Conservation (phyloP, 2,888 invertebrate genomes). For the Ctena decussata region DNA sequence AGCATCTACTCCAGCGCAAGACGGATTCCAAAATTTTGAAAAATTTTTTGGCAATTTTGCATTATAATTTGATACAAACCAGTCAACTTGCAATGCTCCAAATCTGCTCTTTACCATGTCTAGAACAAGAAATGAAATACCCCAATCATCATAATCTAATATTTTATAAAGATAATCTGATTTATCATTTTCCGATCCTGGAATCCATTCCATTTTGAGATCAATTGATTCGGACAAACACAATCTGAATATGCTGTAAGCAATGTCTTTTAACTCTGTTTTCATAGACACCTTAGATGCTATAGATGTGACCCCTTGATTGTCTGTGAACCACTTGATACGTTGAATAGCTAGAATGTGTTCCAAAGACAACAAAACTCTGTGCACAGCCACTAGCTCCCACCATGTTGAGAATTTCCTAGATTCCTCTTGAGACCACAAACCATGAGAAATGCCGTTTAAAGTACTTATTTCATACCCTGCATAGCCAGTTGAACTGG, state of each 20-base stretch:
- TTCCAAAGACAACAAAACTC: conserved; percentile 25
- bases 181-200: conserved; percentile 44
- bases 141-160: conserved; percentile 54
- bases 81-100: conserved; percentile 31
- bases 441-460: conserved; percentile 41
- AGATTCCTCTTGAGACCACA: conserved; percentile 47
- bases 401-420: conserved; percentile 53
- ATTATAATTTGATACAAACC: conserved; percentile 43
- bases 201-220: conserved; percentile 51
- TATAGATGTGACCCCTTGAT: conserved; percentile 41
- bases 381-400: neutral
- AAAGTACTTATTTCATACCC: conserved; percentile 39
- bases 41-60: conserved; percentile 30
- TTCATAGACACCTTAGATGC: conserved; percentile 56
- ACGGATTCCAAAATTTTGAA: conserved; percentile 49
- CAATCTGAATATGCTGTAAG: conserved; percentile 17
- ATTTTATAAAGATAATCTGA: conserved; percentile 43
- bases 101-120: conserved; percentile 16
- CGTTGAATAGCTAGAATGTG: conserved; percentile 30
- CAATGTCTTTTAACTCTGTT: conserved; percentile 35
- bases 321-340: conserved; percentile 63
- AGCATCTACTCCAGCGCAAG: conserved; percentile 27
- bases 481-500: conserved; percentile 38
- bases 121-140: conserved; percentile 32
- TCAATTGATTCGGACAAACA: conserved; percentile 26